phyloP scores from a whole-genome alignment of 1,140 invertebrate species.

The Polyergus mexicanus region DNA sequence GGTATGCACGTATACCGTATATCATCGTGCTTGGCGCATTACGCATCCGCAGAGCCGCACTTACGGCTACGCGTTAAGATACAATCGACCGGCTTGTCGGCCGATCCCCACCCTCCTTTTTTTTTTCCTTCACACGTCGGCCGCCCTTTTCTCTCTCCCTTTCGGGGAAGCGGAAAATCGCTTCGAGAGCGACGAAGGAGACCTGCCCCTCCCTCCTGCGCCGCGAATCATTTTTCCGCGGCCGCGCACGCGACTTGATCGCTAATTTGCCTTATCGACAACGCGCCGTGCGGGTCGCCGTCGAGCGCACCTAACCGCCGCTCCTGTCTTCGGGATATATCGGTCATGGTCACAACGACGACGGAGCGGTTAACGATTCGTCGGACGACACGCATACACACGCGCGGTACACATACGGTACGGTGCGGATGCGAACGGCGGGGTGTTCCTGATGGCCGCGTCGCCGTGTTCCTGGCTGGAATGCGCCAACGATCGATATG shows the following conservation, averaged over 20 bases:
- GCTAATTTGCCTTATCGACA: constrained; percentile 51
- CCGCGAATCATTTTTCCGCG: neutral
- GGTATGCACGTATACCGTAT: neutral
- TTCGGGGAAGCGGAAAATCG: constrained; percentile 1
- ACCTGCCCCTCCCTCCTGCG: neutral
- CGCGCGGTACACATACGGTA: too few species aligned
- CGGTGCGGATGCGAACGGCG: constrained; percentile 6
- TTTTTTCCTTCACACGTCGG: neutral
- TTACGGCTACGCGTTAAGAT: constrained; percentile 70
- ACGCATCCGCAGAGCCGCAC: constrained; percentile 68
- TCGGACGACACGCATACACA: constrained; percentile 30
- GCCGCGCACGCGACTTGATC: neutral
- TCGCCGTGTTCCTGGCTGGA: constrained; percentile 56
- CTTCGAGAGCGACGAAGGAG: neutral
- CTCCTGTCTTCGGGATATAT: constrained; percentile 54
- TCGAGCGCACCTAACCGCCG: constrained; percentile 39
- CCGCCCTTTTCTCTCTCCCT: neutral
- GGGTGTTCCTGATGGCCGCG: constrained; percentile 37
- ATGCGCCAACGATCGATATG: constrained; percentile 55
- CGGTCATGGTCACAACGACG: constrained; percentile 61
- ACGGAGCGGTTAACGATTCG: constrained; percentile 54
- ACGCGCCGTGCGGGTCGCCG: constrained; percentile 27
- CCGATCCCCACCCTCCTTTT: constrained; percentile 32
- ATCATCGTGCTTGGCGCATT: constrained; percentile 74
- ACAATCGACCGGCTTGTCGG: constrained; percentile 68